Percentiles rank a stretch among this genome's conserved stretches.
Evolutionary conservation across 2,113 vertebrate genomes (phyloP).

Genomic region (Mesitornis unicolor): DNA sequence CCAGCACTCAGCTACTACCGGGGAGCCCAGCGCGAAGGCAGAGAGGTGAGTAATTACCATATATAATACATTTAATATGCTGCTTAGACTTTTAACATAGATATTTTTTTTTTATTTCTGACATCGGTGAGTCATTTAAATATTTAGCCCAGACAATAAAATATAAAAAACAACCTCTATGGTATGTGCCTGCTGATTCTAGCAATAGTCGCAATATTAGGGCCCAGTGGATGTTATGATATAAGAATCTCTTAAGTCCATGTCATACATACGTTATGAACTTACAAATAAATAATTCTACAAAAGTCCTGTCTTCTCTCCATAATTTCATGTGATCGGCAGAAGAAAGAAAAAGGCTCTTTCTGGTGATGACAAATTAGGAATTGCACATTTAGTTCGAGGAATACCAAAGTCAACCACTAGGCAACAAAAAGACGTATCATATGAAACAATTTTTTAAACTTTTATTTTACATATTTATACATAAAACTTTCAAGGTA

Average conservation of each 20-base stretch:
- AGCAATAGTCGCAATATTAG: background rate
- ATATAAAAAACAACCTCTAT: background rate
- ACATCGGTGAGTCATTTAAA: background rate
- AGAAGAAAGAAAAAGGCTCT: background rate
- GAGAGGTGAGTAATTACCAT: background rate
- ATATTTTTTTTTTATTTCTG: background rate
- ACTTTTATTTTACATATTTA: conserved; percentile 99
- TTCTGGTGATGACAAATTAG: background rate
- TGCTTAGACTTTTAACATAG: background rate
- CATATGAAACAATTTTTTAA: conserved; percentile 96
- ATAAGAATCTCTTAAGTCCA: background rate
- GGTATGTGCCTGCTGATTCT: background rate
- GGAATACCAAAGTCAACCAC: background rate
- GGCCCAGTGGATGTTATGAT: background rate
- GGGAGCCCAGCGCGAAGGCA: background rate
- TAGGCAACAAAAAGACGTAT: conserved; percentile 66
- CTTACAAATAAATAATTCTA: background rate
- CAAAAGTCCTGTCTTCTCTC: background rate
- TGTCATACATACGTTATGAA: background rate
- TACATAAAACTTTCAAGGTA: conserved; percentile 96
- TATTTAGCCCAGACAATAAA: background rate
- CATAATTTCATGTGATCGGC: background rate
- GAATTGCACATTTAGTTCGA: background rate
- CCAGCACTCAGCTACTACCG: background rate
- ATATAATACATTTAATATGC: background rate